Evolutionary conservation across 2,888 invertebrate genomes (phyloP), one percentile per base, ranked within the genome.

Genomic region (Polia nebulosa): DNA sequence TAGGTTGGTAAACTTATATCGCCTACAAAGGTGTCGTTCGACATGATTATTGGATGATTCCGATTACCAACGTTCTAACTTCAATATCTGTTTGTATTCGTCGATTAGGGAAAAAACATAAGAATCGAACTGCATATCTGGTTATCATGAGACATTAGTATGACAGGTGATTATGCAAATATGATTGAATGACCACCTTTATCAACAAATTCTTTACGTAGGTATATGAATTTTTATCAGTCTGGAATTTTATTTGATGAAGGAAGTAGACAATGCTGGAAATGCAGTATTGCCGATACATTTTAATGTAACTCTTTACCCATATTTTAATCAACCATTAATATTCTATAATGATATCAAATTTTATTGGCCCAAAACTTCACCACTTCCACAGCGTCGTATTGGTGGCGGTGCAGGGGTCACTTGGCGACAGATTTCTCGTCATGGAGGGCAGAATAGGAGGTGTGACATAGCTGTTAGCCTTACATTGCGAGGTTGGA

Each of bases 21-120:
- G 67, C 32, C 20, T 25, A 65, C 57, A 71, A 81, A 75, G 45
- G 25, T 68, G 67, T 63, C 34, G 15, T 17, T 32, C 27, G 27
- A 27, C 27, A 49, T 49, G 53, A 55, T 56, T 45, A 13, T 56
- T 47, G 20, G 49, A 55, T 55, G 47, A 56, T 63, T 67, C 22
- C 44, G 49, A 47, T 55, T 39, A 32, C 49, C 36, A 20, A 58
- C 15, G 11, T 25, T 41, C 13, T 27, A 3, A 72, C 15, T 34
- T 25, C 45, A 47, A 67, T 76, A 44, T 68, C 25, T 61, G n/a
- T 15, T 22, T 61, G 9, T 29, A 53, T 55, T 51, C 20, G 4
- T 32, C 45, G 58, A 74, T 76, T 44, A 44, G 58, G 68, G 75
- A 17, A 74, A 74, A 36, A 61, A 76, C 68, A 76, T 32, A 49